Evolutionary conservation across 2,888 invertebrate species (phyloP).

Genomic region (Chaetogeoica ovagalla): DNA sequence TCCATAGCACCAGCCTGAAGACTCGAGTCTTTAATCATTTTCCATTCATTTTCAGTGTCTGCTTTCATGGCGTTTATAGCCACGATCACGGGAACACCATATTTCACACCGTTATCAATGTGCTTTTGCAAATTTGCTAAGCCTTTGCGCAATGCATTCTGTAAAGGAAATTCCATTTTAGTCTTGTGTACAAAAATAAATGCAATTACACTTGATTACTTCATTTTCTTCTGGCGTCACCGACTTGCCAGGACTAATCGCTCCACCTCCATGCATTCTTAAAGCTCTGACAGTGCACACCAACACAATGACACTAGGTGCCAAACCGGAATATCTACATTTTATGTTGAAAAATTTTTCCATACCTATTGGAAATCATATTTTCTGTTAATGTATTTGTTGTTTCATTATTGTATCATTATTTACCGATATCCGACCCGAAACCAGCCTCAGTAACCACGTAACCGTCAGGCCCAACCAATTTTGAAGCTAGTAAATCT

Average conservation of each 20-base stretch:
- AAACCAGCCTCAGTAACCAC: slow-evolving; percentile 98
- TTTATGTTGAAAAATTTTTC: slow-evolving; percentile 98
- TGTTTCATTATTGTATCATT: slow-evolving; percentile 39
- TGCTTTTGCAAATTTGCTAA: slow-evolving; percentile 89
- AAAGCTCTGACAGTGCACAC: slow-evolving; percentile 92
- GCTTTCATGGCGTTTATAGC: slow-evolving; percentile 85
- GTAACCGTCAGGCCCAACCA: slow-evolving; percentile 87
- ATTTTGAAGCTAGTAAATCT: slow-evolving; percentile 88
- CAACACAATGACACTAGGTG: slow-evolving; percentile 86
- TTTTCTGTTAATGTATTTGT: neutral
- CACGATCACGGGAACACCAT: slow-evolving; percentile 91
- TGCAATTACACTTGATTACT: slow-evolving; percentile 56
- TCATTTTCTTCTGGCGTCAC: slow-evolving; percentile 79
- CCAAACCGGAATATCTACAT: slow-evolving; percentile 82
- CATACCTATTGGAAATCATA: slow-evolving; percentile 67
- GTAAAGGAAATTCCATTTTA: neutral
- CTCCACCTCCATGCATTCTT: slow-evolving; percentile 99
- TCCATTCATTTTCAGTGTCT: slow-evolving; percentile 82
- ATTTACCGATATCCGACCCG: slow-evolving; percentile 90
- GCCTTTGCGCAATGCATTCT: slow-evolving; percentile 78
- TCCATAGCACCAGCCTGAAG: slow-evolving; percentile 80
- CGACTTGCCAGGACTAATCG: slow-evolving; percentile 82
- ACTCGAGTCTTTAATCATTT: slow-evolving; percentile 74
- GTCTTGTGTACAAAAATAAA: neutral
- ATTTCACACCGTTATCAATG: slow-evolving; percentile 86